Conservation (phyloP, 2,888 invertebrate genomes). For the Chalcis sispes region DNA sequence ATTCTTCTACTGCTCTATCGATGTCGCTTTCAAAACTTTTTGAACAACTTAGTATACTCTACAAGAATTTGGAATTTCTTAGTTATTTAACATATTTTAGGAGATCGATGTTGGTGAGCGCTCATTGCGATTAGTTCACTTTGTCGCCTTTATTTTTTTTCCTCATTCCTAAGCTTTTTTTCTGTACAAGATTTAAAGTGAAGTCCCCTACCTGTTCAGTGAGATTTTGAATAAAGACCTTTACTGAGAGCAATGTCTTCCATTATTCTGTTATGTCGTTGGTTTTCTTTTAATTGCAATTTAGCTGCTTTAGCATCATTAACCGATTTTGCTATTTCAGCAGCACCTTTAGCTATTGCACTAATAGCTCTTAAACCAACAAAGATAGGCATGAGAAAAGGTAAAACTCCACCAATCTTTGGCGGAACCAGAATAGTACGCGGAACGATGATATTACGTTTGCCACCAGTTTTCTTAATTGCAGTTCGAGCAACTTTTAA, state of each 20-base stretch:
- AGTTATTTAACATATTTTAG: too few relatives aligned
- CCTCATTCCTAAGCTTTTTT: not conserved
- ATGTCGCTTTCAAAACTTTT: too few relatives aligned
- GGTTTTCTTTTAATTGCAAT: slow-evolving; percentile 59
- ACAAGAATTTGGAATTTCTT: too few relatives aligned
- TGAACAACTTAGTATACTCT: too few relatives aligned
- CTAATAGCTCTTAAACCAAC: not conserved
- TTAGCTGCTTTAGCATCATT: slow-evolving; percentile 57
- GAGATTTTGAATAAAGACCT: slow-evolving; percentile 51
- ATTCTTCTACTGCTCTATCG: too few relatives aligned
- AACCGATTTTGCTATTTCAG: slow-evolving; percentile 31
- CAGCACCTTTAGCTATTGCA: slow-evolving; percentile 9
- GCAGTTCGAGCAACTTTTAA: not conserved
- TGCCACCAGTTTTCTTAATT: not conserved
- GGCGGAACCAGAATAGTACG: not conserved
- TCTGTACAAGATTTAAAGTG: not conserved
- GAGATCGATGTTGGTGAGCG: too few relatives aligned
- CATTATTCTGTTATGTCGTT: slow-evolving; percentile 64
- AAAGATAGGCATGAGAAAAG: not conserved
- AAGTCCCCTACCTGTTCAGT: not conserved
- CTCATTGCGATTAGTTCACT: too few relatives aligned
- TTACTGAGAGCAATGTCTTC: slow-evolving; percentile 63
- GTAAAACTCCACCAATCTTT: not conserved
- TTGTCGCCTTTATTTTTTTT: too few relatives aligned
- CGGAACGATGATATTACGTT: not conserved